Evolutionary conservation across 2,888 invertebrate species (phyloP).

Genomic region (Pseudococcus viburni): DNA sequence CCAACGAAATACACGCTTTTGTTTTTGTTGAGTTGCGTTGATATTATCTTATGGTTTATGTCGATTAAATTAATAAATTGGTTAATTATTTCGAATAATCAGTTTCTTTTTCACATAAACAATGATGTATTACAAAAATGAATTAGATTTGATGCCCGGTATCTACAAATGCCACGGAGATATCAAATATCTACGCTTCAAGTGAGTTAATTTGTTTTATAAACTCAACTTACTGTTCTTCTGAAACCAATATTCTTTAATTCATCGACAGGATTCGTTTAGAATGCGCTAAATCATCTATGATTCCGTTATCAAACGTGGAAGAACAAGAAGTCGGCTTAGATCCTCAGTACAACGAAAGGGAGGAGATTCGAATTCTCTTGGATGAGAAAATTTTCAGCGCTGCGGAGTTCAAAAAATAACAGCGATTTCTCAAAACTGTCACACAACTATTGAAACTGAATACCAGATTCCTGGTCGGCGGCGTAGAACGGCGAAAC

Average conservation of each 20-base stretch:
- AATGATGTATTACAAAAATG: slow-evolving; percentile 58
- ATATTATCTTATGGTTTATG: too few relatives aligned
- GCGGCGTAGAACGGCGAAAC: too few relatives aligned
- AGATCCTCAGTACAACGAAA: slow-evolving; percentile 64
- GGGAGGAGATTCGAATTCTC: slow-evolving; percentile 62
- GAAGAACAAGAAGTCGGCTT: slow-evolving; percentile 64
- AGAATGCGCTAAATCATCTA: slow-evolving; percentile 62
- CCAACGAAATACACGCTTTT: too few relatives aligned
- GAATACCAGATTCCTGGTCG: too few relatives aligned
- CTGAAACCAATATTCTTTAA: too few relatives aligned
- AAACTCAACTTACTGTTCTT: too few relatives aligned
- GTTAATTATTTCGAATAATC: background rate
- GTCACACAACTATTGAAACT: slow-evolving; percentile 22
- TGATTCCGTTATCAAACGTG: slow-evolving; percentile 63
- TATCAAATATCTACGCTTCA: slow-evolving; percentile 58
- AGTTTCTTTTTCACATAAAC: background rate
- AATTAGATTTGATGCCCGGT: slow-evolving; percentile 59
- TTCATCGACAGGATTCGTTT: slow-evolving; percentile 51
- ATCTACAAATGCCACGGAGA: slow-evolving; percentile 61
- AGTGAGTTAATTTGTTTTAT: slow-evolving; percentile 5
- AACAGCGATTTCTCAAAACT: slow-evolving; percentile 34
- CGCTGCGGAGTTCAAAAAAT: slow-evolving; percentile 53
- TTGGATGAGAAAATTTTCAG: slow-evolving; percentile 64
- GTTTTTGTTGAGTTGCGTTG: too few relatives aligned
- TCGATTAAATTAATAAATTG: too few relatives aligned